These are phyloP conservation scores for Ceramica pisi DNA, from an alignment of 2,888 invertebrate genomes.

Conservation along the genomic window DNA sequence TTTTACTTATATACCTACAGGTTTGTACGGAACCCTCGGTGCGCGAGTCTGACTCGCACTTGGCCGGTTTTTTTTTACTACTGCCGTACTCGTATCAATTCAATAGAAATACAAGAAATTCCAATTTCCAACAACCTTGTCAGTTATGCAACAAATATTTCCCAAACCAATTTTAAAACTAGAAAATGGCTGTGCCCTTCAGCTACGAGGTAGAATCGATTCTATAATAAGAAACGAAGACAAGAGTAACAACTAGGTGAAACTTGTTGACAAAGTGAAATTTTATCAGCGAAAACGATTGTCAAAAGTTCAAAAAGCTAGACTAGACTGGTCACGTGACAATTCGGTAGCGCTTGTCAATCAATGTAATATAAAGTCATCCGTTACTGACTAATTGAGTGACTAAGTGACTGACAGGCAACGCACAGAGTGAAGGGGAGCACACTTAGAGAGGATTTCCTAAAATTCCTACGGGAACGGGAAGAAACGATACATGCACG, in stretches of 20 bases:
- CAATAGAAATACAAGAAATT: slow-evolving; percentile 3
- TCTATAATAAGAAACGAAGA: slow-evolving; percentile 19
- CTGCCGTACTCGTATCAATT: neutral
- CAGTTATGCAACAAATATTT: slow-evolving; percentile 14
- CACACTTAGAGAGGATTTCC: too few species aligned
- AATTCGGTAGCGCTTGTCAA: neutral
- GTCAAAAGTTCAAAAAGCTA: neutral
- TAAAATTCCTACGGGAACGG: too few species aligned
- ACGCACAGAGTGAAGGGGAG: too few species aligned
- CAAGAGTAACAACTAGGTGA: slow-evolving; percentile 9
- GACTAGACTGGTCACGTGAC: neutral
- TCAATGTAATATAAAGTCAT: too few species aligned
- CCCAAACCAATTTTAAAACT: slow-evolving; percentile 32
- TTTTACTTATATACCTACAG: too few species aligned
- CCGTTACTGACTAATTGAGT: too few species aligned
- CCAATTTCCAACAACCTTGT: slow-evolving; percentile 8
- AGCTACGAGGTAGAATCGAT: slow-evolving; percentile 29
- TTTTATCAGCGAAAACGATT: neutral
- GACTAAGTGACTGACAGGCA: too few species aligned
- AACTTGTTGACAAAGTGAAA: neutral
- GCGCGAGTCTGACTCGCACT: too few species aligned
- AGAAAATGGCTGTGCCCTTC: slow-evolving; percentile 14
- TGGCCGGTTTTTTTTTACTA: neutral
- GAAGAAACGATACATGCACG: too few species aligned
- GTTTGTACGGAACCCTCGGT: too few species aligned